Base-by-base conservation (phyloP, 2,113 vertebrate species). In the Oostethus manadensis region DNA sequence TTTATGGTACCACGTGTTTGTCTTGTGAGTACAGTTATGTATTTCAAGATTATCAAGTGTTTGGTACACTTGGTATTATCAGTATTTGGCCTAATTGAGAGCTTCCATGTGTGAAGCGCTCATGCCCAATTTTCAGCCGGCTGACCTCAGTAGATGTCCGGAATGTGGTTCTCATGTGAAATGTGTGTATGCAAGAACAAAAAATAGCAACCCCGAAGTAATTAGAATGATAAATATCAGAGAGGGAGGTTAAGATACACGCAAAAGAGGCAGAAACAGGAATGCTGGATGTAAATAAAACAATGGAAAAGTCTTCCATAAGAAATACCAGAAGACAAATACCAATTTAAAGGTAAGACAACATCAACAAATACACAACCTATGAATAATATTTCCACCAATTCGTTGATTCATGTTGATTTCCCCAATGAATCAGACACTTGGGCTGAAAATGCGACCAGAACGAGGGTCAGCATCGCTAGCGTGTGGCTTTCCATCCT, bases 391-490 rank as follows among this genome's bases (percentile, higher is more conserved):
- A 68, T 61, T 60, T 23, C 48, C 16, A 46, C 58, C 66, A 65
- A 64, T 33, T 8, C 16, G 21, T 59, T 58, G 35, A 70, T 71
- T 64, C 54, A 44, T 62, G 66, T 57, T 9, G 51, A 70, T 71
- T 73, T 71, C 56, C 58, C 46, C 60, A 66, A 72, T 62, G 46
- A 61, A 59, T 64, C 48, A 64, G 14, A 66, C 18, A 10, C 21
- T 45, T 15, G 44, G n/a, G 50, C 71, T 35, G 18, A 62, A 46
- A n/a, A 50, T 50, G 54, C 55, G 58, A 14, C 10, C 1, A 1
- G 29, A 33, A 33, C 29, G 21, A 3, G 15, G 13, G 13, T 51
- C 22, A 58, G 56, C 21, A 3, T 9, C 16, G n/a, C 17, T 22
- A 18, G 13, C 15, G n/a, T 16, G 35, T 15, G 53, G 35, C 33